These are phyloP conservation scores for Neolamprologus toae DNA, from an alignment of 2,113 vertebrate genomes.

Conservation along the genomic window DNA sequence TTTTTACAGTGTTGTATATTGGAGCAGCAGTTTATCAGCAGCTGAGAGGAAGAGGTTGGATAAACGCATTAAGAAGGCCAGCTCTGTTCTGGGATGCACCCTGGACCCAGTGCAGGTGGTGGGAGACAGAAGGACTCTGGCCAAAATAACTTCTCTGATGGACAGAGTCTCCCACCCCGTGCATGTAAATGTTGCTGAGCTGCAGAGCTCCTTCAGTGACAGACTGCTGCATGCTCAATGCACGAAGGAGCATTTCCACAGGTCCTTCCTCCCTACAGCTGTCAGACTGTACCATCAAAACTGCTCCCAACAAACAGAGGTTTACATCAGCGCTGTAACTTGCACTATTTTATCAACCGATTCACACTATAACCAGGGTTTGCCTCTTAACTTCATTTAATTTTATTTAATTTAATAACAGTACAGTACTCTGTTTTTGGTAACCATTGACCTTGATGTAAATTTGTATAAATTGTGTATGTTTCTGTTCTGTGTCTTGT, in stretches of 20 bases:
- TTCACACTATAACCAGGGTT: neutral
- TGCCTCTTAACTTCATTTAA: neutral
- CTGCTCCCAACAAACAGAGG: neutral
- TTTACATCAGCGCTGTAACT: neutral
- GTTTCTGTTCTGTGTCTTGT: neutral
- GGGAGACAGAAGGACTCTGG: neutral
- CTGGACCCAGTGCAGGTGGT: neutral
- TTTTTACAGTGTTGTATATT: neutral
- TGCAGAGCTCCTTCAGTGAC: neutral
- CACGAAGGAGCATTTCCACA: rapidly evolving
- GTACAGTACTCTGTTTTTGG: neutral
- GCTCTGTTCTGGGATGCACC: neutral
- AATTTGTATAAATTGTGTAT: neutral
- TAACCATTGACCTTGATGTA: neutral
- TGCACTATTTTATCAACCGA: neutral
- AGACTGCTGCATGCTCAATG: rapidly evolving
- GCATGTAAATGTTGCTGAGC: neutral
- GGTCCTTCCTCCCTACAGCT: neutral
- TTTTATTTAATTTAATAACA: neutral
- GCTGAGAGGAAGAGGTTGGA: neutral
- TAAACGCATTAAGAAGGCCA: neutral
- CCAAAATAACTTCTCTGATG: neutral
- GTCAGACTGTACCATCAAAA: neutral
- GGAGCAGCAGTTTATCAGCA: neutral
- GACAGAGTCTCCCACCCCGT: neutral